Evolutionary conservation across 2,797 vertebrate species (phyloP).

Genomic region (Tachyglossus aculeatus): DNA sequence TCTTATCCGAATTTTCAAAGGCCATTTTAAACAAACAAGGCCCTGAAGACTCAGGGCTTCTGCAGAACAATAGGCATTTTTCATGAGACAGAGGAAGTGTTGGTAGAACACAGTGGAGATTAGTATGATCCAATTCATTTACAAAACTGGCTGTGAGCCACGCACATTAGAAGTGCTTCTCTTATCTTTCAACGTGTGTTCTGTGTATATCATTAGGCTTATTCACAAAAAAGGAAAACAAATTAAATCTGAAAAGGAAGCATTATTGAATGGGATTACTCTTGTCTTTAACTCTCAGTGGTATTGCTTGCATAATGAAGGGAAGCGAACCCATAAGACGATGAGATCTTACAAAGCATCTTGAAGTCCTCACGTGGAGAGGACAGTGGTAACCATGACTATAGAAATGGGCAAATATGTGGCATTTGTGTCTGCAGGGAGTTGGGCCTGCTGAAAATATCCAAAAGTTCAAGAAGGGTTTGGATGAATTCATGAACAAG

Average conservation of each 20-base stretch:
- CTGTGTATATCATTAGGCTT: not conserved
- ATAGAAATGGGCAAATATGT: too few species aligned
- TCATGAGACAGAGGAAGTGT: not conserved
- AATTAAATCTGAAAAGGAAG: constrained; percentile 18
- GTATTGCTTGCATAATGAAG: too few species aligned
- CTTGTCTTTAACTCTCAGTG: not conserved
- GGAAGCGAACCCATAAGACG: too few species aligned
- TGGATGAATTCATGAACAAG: too few species aligned
- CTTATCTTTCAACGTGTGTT: constrained; percentile 20
- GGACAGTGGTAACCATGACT: too few species aligned
- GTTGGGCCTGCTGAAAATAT: too few species aligned
- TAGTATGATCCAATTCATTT: not conserved
- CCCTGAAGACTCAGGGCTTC: not conserved
- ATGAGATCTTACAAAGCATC: too few species aligned
- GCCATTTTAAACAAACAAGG: not conserved
- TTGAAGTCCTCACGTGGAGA: too few species aligned
- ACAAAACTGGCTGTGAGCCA: not conserved
- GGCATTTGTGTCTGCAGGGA: too few species aligned
- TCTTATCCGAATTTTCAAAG: not conserved
- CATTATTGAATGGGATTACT: not conserved
- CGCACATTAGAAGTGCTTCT: not conserved
- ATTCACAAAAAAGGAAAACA: not conserved
- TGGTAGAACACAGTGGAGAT: not conserved
- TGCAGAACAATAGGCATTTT: not conserved
- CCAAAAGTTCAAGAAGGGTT: too few species aligned